phyloP scores from a whole-genome alignment of 2,113 vertebrate genomes.

The Romanogobio albipinnatus region DNA sequence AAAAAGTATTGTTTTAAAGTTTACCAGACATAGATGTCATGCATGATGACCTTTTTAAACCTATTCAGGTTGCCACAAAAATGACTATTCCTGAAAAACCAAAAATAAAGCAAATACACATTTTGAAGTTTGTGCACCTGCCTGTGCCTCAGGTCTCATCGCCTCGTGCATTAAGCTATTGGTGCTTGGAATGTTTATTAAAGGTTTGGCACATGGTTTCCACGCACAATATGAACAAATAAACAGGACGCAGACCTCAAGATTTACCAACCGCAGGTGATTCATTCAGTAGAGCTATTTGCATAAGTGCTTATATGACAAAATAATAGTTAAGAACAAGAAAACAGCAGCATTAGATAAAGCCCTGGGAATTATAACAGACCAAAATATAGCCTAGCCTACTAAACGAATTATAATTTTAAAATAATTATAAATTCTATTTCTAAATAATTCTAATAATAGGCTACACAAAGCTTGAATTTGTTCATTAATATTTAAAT shows the following conservation, averaged over 20 bases:
- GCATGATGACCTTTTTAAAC: background rate
- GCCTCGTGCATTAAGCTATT: background rate
- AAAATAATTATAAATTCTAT: too few relatives aligned
- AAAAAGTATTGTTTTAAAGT: too few relatives aligned
- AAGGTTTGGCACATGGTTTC: background rate
- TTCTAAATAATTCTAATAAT: background rate
- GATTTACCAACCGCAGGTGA: background rate
- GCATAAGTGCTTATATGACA: background rate
- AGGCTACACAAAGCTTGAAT: background rate
- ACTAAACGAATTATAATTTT: background rate
- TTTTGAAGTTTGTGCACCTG: constrained; percentile 19
- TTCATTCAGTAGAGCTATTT: background rate
- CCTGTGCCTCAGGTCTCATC: background rate
- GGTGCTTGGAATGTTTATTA: background rate
- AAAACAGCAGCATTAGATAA: background rate
- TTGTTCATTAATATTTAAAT: background rate
- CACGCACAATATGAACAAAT: background rate
- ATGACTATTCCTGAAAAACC: constrained; percentile 1
- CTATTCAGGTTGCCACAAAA: background rate
- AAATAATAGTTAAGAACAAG: background rate
- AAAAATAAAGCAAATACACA: background rate
- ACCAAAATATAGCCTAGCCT: background rate
- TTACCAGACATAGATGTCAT: background rate
- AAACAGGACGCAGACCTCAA: background rate
- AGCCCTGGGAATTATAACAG: background rate